A percentile compares a stretch with the other conserved stretches of the same genome.
phyloP scores from a whole-genome alignment of 2,888 invertebrate genomes.

The Pristionchus maxplancki region DNA sequence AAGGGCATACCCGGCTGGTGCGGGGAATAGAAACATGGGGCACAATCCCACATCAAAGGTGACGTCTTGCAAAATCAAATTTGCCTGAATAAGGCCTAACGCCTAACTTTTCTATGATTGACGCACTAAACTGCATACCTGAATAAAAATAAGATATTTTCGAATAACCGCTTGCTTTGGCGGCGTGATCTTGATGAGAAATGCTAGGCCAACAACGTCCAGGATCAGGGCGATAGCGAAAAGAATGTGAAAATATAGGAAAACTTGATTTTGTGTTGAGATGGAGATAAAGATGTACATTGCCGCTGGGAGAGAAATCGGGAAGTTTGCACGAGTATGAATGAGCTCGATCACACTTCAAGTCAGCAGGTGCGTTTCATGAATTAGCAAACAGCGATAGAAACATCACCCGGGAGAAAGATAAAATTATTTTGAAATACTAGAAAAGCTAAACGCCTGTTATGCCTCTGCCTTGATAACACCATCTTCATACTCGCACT shows the following conservation, averaged over 20 bases:
- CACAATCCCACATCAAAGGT: background rate
- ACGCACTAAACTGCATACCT: no score
- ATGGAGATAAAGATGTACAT: background rate
- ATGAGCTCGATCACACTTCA: no score
- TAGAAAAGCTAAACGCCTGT: no score
- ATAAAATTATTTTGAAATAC: no score
- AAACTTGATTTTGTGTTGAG: background rate
- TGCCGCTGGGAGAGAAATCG: background rate
- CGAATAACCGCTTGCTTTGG: background rate
- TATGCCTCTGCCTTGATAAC: no score
- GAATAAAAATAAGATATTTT: background rate
- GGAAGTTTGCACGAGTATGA: no score
- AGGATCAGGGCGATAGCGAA: background rate
- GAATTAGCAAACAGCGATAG: no score
- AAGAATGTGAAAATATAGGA: background rate
- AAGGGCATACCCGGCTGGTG: background rate
- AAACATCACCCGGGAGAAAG: no score
- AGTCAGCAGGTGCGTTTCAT: no score
- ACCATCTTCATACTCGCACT: no score
- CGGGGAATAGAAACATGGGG: background rate
- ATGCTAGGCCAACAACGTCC: background rate
- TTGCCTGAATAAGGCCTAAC: no score
- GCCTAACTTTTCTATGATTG: no score
- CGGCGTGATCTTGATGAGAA: background rate
- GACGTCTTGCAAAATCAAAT: background rate